Evolutionary conservation across 2,888 invertebrate species (phyloP).

Genomic region (Polymixis flavicincta): DNA sequence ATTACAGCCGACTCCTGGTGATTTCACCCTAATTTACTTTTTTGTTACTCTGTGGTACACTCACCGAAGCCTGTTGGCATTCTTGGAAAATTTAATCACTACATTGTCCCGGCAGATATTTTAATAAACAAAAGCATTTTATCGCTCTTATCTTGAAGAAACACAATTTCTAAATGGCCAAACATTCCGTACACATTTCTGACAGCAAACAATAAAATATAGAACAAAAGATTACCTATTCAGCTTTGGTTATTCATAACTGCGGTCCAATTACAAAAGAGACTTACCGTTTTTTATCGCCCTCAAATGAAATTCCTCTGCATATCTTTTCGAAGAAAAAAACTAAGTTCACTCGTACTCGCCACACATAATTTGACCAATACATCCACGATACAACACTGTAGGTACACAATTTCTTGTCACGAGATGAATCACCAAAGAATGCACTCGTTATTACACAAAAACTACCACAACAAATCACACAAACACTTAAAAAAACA

Average conservation of each 20-base stretch:
- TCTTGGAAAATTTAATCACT: slow-evolving; percentile 27
- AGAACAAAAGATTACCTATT: slow-evolving; percentile 53
- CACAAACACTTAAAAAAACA: slow-evolving; percentile 75
- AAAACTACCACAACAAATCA: slow-evolving; percentile 76
- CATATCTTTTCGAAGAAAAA: slow-evolving; percentile 67
- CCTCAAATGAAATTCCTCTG: slow-evolving; percentile 64
- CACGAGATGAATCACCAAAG: slow-evolving; percentile 88
- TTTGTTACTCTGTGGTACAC: slow-evolving; percentile 31
- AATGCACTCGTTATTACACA: slow-evolving; percentile 83
- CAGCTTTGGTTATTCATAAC: slow-evolving; percentile 33
- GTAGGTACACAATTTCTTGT: slow-evolving; percentile 84
- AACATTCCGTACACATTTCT: slow-evolving; percentile 31
- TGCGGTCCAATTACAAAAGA: slow-evolving; percentile 36
- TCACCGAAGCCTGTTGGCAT: slow-evolving; percentile 3
- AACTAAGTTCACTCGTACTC: slow-evolving; percentile 77
- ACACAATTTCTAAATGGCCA: slow-evolving; percentile 49
- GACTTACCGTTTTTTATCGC: slow-evolving; percentile 67
- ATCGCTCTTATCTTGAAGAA: slow-evolving; percentile 46
- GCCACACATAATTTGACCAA: slow-evolving; percentile 82
- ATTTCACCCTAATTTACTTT: slow-evolving; percentile 41
- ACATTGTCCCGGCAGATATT: slow-evolving; percentile 25
- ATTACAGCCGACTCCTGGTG: slow-evolving; percentile 29
- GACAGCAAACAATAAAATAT: slow-evolving; percentile 45
- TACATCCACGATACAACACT: slow-evolving; percentile 79
- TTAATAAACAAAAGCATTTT: slow-evolving; percentile 40